Evolutionary conservation across 2,888 invertebrate genomes (phyloP).

Genomic region (Megalurothrips usitatus): DNA sequence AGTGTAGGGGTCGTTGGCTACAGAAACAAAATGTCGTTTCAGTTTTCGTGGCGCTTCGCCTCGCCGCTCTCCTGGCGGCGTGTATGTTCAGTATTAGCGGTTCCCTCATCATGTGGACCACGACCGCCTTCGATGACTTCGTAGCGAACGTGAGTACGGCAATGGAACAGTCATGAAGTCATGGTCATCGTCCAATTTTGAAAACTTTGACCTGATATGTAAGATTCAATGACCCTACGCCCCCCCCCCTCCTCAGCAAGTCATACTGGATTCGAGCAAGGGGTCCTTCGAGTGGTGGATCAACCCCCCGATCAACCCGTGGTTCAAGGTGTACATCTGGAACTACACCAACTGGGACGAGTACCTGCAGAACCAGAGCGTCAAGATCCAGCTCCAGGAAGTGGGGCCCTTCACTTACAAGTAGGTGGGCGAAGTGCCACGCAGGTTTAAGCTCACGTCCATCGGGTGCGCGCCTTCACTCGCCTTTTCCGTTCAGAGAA

Average conservation of each 20-base stretch:
- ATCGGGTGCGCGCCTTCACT: too few relatives aligned
- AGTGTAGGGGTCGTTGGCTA: too few relatives aligned
- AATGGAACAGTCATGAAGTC: too few relatives aligned
- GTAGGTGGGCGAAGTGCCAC: constrained; percentile 35
- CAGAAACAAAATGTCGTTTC: too few relatives aligned
- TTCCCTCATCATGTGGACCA: constrained; percentile 19
- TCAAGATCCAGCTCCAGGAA: constrained; percentile 41
- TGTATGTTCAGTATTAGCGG: background rate
- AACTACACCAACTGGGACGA: constrained; percentile 41
- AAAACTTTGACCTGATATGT: too few relatives aligned
- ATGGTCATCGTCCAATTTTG: too few relatives aligned
- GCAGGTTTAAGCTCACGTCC: too few relatives aligned
- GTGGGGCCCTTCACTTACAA: constrained; percentile 43
- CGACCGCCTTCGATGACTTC: background rate
- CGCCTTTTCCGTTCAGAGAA: constrained; percentile 36
- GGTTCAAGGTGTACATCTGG: constrained; percentile 39
- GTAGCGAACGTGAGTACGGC: background rate
- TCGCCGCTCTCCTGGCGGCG: background rate
- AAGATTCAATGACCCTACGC: too few relatives aligned
- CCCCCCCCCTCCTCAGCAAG: constrained; percentile 32
- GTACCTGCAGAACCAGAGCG: constrained; percentile 36
- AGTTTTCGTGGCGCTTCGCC: background rate
- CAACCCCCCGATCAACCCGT: constrained; percentile 37
- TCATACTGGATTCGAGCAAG: constrained; percentile 36
- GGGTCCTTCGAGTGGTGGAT: constrained; percentile 37